phyloP scores from a whole-genome alignment of 2,797 vertebrate species.

The Bradypodion pumilum region DNA sequence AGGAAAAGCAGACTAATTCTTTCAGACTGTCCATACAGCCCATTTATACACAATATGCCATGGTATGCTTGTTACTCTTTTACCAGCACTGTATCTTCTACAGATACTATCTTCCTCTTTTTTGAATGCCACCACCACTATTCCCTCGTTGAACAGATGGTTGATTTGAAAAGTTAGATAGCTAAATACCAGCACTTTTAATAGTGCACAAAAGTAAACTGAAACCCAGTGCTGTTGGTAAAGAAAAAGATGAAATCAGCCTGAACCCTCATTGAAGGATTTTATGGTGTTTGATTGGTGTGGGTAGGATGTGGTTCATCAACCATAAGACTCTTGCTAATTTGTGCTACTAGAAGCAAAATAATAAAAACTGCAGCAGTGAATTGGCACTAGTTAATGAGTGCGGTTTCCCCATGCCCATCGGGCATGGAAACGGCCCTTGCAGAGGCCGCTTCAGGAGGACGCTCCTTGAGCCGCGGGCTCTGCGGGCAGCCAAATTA shows the following conservation, averaged over 20 bases:
- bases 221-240: neutral
- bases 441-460: too few species aligned
- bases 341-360: too few species aligned
- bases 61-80: neutral
- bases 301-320: neutral
- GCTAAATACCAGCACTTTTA: neutral
- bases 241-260: neutral
- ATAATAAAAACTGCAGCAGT: too few species aligned
- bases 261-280: neutral
- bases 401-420: too few species aligned
- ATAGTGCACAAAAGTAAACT: neutral
- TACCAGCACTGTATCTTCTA: neutral
- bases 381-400: too few species aligned
- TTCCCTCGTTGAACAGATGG: too few species aligned
- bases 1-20: slow-evolving; percentile 25
- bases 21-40: neutral
- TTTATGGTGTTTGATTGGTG: neutral
- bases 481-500: too few species aligned
- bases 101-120: neutral
- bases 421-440: too few species aligned
- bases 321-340: neutral
- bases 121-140: neutral
- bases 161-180: too few species aligned
- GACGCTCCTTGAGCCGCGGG: too few species aligned
- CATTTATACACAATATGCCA: neutral